A percentile compares a stretch with the other conserved stretches of the same genome.
Evolutionary conservation across 2,113 vertebrate genomes (phyloP).

Genomic region (Oxyruncus cristatus): DNA sequence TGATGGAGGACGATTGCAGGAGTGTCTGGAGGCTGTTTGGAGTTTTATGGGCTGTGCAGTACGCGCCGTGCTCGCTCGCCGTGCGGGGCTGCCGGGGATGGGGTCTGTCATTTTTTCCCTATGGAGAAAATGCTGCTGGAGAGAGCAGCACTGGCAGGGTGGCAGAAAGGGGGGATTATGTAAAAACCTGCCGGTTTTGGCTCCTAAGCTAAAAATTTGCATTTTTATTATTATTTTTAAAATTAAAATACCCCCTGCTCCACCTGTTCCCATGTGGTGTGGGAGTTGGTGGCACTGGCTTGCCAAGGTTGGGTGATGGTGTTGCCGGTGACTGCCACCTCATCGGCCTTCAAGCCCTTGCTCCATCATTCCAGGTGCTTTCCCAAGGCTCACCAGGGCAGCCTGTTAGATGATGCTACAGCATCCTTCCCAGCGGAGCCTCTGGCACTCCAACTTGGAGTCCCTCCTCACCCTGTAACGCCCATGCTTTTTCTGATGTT

Average conservation of each 20-base stretch:
- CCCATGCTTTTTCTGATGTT: background rate
- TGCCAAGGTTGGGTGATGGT: background rate
- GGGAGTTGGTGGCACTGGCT: background rate
- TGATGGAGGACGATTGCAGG: conserved; percentile 98
- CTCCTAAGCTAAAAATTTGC: background rate
- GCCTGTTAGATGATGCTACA: accelerated
- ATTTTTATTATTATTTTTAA: background rate
- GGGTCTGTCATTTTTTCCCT: conserved; percentile 83
- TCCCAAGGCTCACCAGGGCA: background rate
- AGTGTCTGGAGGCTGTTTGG: conserved; percentile 94
- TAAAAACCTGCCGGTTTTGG: background rate
- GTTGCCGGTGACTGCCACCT: background rate
- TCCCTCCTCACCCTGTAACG: background rate
- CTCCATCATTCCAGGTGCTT: background rate
- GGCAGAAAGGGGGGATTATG: conserved; percentile 49
- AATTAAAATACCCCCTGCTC: background rate
- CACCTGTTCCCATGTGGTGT: background rate
- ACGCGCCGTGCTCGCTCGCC: conserved; percentile 58
- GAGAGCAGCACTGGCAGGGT: conserved; percentile 73
- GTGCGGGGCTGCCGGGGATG: conserved; percentile 64
- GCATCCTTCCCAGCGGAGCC: background rate
- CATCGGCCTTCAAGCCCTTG: background rate
- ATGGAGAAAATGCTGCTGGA: conserved; percentile 70
- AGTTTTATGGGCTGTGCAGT: conserved; percentile 98
- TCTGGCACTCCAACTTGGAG: background rate